Evolutionary conservation across 1,140 invertebrate species (phyloP), one percentile per base, ranked within the genome.

Genomic region (Whitmania pigra): DNA sequence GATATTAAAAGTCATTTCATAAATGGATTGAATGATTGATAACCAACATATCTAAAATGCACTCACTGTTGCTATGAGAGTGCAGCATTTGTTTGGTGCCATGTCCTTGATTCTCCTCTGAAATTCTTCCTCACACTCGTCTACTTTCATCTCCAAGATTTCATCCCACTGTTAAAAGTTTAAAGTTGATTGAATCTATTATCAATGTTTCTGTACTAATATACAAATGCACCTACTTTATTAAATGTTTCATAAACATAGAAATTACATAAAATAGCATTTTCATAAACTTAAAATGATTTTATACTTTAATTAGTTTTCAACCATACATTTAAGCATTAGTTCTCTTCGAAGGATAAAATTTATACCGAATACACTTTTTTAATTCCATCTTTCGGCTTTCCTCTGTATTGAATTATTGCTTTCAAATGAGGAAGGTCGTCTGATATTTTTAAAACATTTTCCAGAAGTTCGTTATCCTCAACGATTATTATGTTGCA

Each of bases 401-500:
- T 84, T 9, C 88, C 91, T 54, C 87, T 86, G 80, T 91, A 92
- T 82, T 93, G 90, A 74, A 93, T 82, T 29, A 92, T 89, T 1
- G 88, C 88, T 80, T 90, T 91, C 0, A 93, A 80, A 67, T 87
- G 75, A 3, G 89, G 89, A 60, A 92, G 80, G 72, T 85, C 84
- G 60, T 87, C 80, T 75, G 85, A 86, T 69, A 92, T 85, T 71
- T 86, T 78, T n/a, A 89, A 78, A 76, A 93, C 87, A 15, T 13
- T 49, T 17, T 49, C 5, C 76, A 93, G 84, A 78, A 92, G 90
- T 76, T 89, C 88, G 67, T 87, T 83, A 83, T 93, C 89, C 79
- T 93, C 90, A 0, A 93, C 89, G 1, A 90, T 86, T 73, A 90
- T 87, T 75, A 94, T 91, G 81, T 92, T 90, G 5, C 90, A 88